Percentiles rank a stretch among this genome's conserved stretches.
phyloP scores from a whole-genome alignment of 2,797 vertebrate species.

The Podargus strigoides region DNA sequence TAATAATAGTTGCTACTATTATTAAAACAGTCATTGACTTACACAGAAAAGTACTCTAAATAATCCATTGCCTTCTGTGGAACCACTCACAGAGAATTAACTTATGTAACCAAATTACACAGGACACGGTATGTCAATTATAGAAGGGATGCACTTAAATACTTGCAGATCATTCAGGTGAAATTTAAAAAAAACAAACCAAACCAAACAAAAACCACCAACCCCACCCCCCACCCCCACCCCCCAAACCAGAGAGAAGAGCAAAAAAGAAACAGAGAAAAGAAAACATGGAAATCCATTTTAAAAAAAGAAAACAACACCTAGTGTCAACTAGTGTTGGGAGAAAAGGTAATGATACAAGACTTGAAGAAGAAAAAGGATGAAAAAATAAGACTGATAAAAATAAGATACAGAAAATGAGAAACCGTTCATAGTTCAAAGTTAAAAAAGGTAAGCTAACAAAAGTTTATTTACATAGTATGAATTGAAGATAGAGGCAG shows the following conservation, averaged over 20 bases:
- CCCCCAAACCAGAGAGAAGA: neutral
- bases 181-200: no score
- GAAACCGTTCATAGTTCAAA: neutral
- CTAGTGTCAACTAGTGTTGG: rapidly evolving
- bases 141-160: neutral
- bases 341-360: rapidly evolving
- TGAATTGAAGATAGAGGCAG: neutral
- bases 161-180: neutral
- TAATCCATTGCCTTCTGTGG: neutral
- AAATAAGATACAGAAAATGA: neutral
- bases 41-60: neutral
- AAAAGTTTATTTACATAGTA: neutral
- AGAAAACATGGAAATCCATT: rapidly evolving
- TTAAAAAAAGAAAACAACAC: neutral
- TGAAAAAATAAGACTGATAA: neutral
- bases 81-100: neutral
- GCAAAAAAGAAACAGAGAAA: neutral
- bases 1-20: neutral
- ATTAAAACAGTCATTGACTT: neutral
- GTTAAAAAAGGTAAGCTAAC: neutral
- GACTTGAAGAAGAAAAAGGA: neutral
- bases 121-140: neutral
- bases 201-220: neutral
- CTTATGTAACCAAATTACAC: neutral
- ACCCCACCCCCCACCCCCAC: no score